phyloP scores from a whole-genome alignment of 2,113 vertebrate species.

The Pelusios castaneus region DNA sequence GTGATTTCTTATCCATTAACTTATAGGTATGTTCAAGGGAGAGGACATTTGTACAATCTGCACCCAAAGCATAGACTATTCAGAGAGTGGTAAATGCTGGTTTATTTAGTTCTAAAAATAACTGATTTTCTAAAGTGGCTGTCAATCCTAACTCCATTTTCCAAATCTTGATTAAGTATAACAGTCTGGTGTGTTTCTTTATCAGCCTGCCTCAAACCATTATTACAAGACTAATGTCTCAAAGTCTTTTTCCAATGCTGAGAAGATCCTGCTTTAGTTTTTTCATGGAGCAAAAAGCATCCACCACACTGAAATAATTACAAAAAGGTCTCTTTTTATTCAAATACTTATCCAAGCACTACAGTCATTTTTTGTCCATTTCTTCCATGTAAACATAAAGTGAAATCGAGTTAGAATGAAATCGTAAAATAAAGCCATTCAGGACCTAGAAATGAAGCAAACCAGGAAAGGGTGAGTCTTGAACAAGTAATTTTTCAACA shows the following conservation, averaged over 20 bases:
- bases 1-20: neutral
- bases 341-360: slow-evolving; percentile 38
- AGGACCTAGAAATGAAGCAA: neutral
- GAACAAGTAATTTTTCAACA: neutral
- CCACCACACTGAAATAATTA: slow-evolving; percentile 1
- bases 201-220: slow-evolving; percentile 31
- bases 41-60: neutral
- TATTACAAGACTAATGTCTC: slow-evolving; percentile 31
- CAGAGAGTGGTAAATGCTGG: neutral
- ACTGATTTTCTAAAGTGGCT: neutral
- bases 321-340: slow-evolving; percentile 22
- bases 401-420: neutral
- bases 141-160: slow-evolving; percentile 36
- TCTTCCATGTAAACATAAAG: slow-evolving; percentile 6
- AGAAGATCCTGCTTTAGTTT: neutral
- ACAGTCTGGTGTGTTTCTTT: neutral
- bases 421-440: slow-evolving; percentile 39
- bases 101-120: slow-evolving; percentile 8
- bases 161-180: slow-evolving; percentile 58
- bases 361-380: neutral
- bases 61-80: neutral
- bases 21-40: neutral
- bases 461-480: neutral
- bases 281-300: slow-evolving; percentile 20
- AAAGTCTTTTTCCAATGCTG: slow-evolving; percentile 1